Conservation (phyloP, 2,888 invertebrate genomes). For the Aphelenchoides bicaudatus region DNA sequence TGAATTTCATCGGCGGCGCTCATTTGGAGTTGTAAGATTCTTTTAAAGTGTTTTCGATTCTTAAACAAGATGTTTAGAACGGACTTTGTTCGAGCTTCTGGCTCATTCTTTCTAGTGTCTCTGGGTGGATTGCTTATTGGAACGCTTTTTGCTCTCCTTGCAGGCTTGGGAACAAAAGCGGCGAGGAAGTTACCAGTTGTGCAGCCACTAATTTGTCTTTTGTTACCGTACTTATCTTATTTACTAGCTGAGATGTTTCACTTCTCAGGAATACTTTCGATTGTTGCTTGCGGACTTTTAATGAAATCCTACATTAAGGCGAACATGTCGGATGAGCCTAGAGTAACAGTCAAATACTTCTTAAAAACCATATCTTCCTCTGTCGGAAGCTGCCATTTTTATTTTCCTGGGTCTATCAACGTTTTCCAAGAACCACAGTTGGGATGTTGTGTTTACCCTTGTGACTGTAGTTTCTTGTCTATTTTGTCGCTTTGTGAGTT, state of each 20-base stretch:
- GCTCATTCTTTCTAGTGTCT: conserved; percentile 42
- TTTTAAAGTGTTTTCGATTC: no score
- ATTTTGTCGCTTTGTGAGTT: conserved; percentile 81
- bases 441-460: conserved; percentile 82
- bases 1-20: conserved; percentile 36
- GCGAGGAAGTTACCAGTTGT: conserved; percentile 64
- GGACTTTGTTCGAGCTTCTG: conserved; percentile 40
- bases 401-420: conserved; percentile 76
- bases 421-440: conserved; percentile 79
- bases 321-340: conserved; percentile 46
- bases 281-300: conserved; percentile 94
- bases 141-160: conserved; percentile 38
- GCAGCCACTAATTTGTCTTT: conserved; percentile 94
- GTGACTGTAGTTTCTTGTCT: conserved; percentile 87
- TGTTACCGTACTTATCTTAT: conserved; percentile 93
- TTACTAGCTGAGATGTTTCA: conserved; percentile 95
- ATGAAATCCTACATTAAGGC: conserved; percentile 68
- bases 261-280: conserved; percentile 70
- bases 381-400: conserved; percentile 7
- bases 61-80: no score
- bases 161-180: conserved; percentile 41
- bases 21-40: conserved; percentile 46
- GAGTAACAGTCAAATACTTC: conserved; percentile 71
- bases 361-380: conserved; percentile 77
- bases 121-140: conserved; percentile 46